phyloP scores from a whole-genome alignment of 2,888 invertebrate genomes.

The Reticulitermes lucifugus region DNA sequence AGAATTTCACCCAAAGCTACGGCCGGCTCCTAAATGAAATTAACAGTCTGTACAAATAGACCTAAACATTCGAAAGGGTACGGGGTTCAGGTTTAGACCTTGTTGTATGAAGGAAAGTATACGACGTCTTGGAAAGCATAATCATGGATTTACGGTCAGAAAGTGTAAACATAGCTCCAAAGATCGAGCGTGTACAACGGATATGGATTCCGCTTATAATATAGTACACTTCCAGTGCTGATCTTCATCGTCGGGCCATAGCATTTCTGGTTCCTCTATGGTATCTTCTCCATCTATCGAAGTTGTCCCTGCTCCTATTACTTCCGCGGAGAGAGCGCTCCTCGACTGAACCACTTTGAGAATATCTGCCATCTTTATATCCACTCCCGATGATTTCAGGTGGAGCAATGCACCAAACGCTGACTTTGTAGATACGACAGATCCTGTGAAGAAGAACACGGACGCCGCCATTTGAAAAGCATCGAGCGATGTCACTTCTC shows the following conservation, averaged over 20 bases:
- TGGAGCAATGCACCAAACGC: slow-evolving; percentile 18
- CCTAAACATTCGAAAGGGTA: no score
- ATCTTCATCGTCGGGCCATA: background rate
- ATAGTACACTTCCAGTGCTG: background rate
- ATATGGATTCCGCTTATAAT: background rate
- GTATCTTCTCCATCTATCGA: background rate
- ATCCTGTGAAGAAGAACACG: slow-evolving; percentile 42
- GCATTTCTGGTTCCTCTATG: background rate
- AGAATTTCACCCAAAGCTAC: no score
- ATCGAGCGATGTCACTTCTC: slow-evolving; percentile 40
- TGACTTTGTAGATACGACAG: slow-evolving; percentile 11
- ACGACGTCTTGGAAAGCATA: no score
- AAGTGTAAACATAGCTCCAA: no score
- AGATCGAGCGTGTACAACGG: no score
- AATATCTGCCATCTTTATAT: background rate
- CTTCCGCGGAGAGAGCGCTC: background rate
- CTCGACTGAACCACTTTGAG: background rate
- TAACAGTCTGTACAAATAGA: no score
- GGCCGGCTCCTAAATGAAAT: no score
- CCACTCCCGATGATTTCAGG: background rate
- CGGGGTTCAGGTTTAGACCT: no score
- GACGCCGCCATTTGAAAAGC: slow-evolving; percentile 43
- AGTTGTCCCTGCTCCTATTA: background rate
- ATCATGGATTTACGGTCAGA: no score
- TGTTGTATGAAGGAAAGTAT: no score